phyloP scores from a whole-genome alignment of 2,113 vertebrate species.

The Scatophagus argus region DNA sequence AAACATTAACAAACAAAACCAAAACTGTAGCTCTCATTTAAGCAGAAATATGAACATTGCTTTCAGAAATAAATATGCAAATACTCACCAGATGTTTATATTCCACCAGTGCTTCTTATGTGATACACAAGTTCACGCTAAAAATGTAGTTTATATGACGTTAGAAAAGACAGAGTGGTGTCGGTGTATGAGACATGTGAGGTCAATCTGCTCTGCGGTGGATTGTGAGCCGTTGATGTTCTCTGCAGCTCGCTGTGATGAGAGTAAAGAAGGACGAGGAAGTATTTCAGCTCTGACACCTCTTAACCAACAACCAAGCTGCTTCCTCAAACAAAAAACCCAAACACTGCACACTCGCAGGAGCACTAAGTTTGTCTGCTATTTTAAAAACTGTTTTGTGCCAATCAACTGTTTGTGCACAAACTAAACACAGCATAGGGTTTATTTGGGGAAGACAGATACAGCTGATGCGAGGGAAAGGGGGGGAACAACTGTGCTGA shows the following conservation, averaged over 20 bases:
- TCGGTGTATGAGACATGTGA: slow-evolving; percentile 22
- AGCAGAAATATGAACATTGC: background rate
- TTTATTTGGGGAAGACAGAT: background rate
- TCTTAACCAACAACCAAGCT: slow-evolving; percentile 59
- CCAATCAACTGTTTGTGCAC: background rate
- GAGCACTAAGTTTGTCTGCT: background rate
- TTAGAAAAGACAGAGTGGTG: background rate
- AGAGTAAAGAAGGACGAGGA: slow-evolving; percentile 61
- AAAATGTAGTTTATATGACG: background rate
- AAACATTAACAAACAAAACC: background rate
- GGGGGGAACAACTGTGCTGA: slow-evolving; percentile 15
- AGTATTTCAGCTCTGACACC: slow-evolving; percentile 55
- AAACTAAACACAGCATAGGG: background rate
- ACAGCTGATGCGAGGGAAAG: slow-evolving; percentile 23
- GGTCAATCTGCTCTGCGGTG: slow-evolving; percentile 9
- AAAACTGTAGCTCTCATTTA: background rate
- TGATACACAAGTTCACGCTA: background rate
- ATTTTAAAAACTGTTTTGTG: background rate
- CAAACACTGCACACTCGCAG: slow-evolving; percentile 12
- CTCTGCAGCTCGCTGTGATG: slow-evolving; percentile 14
- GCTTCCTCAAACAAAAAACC: slow-evolving; percentile 71
- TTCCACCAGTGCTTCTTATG: slow-evolving; percentile 8
- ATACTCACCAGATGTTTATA: slow-evolving; percentile 59
- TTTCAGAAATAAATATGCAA: slow-evolving; percentile 20
- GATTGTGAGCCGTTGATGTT: slow-evolving; percentile 7